phyloP scores from a whole-genome alignment of 2,797 vertebrate genomes.

The Ammospiza maritima region DNA sequence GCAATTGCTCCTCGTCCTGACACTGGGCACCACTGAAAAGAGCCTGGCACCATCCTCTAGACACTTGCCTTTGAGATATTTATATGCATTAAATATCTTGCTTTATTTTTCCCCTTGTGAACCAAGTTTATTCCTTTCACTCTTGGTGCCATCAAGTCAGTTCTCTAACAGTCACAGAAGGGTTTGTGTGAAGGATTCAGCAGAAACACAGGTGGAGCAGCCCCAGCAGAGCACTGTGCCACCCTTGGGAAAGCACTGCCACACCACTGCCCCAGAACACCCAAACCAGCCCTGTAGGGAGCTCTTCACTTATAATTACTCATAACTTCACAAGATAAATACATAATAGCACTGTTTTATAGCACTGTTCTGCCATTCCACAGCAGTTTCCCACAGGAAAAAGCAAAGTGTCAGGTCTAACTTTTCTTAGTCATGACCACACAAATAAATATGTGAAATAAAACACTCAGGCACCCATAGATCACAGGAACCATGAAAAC shows the following conservation, averaged over 20 bases:
- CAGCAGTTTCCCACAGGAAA: background rate
- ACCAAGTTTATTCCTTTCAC: background rate
- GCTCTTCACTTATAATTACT: background rate
- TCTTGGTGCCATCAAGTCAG: background rate
- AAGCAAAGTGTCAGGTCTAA: background rate
- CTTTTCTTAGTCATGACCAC: accelerated
- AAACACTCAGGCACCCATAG: background rate
- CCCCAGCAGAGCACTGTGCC: background rate
- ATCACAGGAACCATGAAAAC: background rate
- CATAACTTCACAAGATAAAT: background rate
- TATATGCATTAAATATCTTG: background rate
- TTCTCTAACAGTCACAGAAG: background rate
- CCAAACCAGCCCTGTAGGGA: too few species aligned
- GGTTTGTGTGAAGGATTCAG: background rate
- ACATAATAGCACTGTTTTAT: accelerated
- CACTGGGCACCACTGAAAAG: too few species aligned
- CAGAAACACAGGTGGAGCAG: background rate
- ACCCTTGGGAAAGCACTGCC: background rate
- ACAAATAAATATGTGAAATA: background rate
- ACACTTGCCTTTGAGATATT: background rate
- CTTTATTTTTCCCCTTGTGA: background rate
- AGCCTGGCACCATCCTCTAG: background rate
- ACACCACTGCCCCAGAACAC: too few species aligned
- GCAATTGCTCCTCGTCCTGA: too few species aligned
- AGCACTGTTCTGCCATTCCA: background rate